Conservation (phyloP, 1,140 invertebrate genomes). For the Bradynema listronoti region DNA sequence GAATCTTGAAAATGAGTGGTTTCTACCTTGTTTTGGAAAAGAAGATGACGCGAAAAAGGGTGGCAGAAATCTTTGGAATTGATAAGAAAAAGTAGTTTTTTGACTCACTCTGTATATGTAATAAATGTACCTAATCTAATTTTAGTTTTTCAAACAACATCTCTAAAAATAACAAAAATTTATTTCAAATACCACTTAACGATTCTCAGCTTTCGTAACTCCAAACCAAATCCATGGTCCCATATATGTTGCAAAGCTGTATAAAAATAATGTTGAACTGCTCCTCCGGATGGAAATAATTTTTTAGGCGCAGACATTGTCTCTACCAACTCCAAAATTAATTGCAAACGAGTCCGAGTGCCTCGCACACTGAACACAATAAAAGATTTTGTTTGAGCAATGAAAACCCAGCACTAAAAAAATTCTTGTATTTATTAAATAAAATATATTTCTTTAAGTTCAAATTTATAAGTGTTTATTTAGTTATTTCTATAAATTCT, state of each 20-base stretch:
- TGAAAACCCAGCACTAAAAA: slow-evolving; percentile 39
- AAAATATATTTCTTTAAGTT: slow-evolving; percentile 10
- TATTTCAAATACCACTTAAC: slow-evolving; percentile 4
- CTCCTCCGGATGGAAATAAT: slow-evolving; percentile 36
- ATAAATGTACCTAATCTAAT: too few relatives aligned
- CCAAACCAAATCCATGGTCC: slow-evolving; percentile 25
- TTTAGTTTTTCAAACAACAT: too few relatives aligned
- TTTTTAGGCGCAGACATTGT: slow-evolving; percentile 42
- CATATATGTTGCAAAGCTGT: slow-evolving; percentile 25
- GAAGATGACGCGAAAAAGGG: too few relatives aligned
- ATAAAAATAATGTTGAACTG: slow-evolving; percentile 44
- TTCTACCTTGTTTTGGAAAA: too few relatives aligned
- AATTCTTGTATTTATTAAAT: slow-evolving; percentile 6
- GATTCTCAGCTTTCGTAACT: slow-evolving; percentile 24
- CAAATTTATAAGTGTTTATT: too few relatives aligned
- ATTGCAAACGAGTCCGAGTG: slow-evolving; percentile 34
- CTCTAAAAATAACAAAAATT: too few relatives aligned
- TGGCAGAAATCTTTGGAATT: too few relatives aligned
- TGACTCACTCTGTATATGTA: too few relatives aligned
- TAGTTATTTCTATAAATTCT: too few relatives aligned
- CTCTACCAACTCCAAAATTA: slow-evolving; percentile 40
- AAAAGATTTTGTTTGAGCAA: slow-evolving; percentile 24
- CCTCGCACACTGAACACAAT: slow-evolving; percentile 39
- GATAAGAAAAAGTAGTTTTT: too few relatives aligned
- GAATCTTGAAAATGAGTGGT: too few relatives aligned